These are phyloP conservation scores for Orchestes rusci DNA, from an alignment of 2,888 invertebrate genomes.

Conservation along the genomic window DNA sequence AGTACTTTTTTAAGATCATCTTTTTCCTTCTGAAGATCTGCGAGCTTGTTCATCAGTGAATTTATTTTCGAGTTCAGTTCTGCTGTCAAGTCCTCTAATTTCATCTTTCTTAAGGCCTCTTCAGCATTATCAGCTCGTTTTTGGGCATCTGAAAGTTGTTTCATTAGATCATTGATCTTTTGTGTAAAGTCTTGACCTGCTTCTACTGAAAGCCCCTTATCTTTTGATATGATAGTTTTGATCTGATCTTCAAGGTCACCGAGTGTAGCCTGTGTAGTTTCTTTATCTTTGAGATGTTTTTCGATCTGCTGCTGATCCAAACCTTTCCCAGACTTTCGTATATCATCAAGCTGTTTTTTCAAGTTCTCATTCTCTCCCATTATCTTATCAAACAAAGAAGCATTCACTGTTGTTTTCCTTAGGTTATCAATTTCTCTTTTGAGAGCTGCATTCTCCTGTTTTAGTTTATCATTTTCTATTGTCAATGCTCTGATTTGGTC, in stretches of 20 bases:
- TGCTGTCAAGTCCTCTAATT: constrained; percentile 27
- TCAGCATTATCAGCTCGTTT: constrained; percentile 29
- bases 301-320: constrained; percentile 1
- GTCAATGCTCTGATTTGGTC: constrained; percentile 23
- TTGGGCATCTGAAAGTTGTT: constrained; percentile 30
- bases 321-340: no score
- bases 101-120: constrained; percentile 27
- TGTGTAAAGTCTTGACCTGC: constrained; percentile 26
- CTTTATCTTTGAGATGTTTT: constrained; percentile 30
- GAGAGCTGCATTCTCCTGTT: constrained; percentile 24
- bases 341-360: constrained; percentile 29
- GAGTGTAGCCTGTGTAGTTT: constrained; percentile 32
- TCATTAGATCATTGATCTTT: constrained; percentile 29
- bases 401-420: constrained; percentile 17
- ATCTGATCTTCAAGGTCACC: constrained; percentile 34
- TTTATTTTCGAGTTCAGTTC: constrained; percentile 29
- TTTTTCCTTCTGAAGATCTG: constrained; percentile 27
- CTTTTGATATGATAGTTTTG: constrained; percentile 22
- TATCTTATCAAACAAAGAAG: no score
- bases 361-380: constrained; percentile 32
- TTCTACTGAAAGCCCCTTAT: constrained; percentile 13
- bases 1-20: constrained; percentile 19
- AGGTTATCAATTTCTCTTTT: constrained; percentile 19
- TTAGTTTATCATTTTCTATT: constrained; percentile 27
- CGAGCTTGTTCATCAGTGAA: constrained; percentile 24